A percentile compares a stretch with the other conserved stretches of the same genome.
These are phyloP conservation scores for Pedetes capensis DNA, from an alignment of 2,113 vertebrate species.

Conservation along the genomic window DNA sequence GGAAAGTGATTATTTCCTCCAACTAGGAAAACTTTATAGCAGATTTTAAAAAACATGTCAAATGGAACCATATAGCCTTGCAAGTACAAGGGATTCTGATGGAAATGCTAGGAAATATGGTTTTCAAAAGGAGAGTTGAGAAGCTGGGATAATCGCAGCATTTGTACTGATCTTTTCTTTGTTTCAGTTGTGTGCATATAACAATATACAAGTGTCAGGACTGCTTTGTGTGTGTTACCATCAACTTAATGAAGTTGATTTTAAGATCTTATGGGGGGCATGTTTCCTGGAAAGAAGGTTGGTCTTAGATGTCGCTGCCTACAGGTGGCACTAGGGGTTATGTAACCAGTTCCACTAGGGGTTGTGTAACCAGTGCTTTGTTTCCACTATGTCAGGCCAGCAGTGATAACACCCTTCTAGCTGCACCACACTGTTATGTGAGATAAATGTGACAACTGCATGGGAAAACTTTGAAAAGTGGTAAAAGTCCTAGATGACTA, in stretches of 20 bases:
- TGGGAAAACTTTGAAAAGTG: not conserved
- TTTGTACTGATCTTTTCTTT: slow-evolving; percentile 44
- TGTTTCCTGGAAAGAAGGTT: not conserved
- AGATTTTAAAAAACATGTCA: slow-evolving; percentile 47
- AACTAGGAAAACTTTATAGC: slow-evolving; percentile 56
- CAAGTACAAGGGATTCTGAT: slow-evolving; percentile 38
- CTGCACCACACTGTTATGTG: not conserved
- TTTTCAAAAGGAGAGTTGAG: slow-evolving; percentile 55
- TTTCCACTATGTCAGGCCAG: not conserved
- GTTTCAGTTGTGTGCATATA: slow-evolving; percentile 17
- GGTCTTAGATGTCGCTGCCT: not conserved
- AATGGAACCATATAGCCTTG: slow-evolving; percentile 40
- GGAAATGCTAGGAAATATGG: slow-evolving; percentile 1
- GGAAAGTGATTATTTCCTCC: slow-evolving; percentile 71
- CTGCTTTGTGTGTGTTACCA: not conserved
- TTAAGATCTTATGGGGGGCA: not conserved
- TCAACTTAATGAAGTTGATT: not conserved
- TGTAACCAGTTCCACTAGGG: not conserved
- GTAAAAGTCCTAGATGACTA: not conserved
- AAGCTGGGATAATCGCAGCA: slow-evolving; percentile 14
- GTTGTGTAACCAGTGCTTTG: not conserved
- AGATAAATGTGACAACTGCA: not conserved
- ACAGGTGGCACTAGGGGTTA: not conserved
- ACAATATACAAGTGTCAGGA: not conserved
- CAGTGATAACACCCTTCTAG: not conserved